Evolutionary conservation across 2,888 invertebrate species (phyloP), one percentile per base, ranked within the genome.

Genomic region (Volucella bombylans): DNA sequence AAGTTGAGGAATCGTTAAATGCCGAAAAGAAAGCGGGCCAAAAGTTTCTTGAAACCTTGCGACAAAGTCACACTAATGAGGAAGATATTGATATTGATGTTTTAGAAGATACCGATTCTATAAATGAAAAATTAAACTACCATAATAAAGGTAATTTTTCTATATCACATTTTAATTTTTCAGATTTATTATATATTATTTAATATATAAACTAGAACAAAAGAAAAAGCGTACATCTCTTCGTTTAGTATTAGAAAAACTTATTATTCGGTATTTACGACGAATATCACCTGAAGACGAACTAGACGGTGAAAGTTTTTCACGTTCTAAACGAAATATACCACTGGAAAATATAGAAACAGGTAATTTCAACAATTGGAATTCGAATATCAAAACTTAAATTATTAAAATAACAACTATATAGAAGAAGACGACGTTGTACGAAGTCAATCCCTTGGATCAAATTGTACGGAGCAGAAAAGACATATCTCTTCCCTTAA

Each of bases 21-120:
- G 87, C 86, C 38, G 89, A 89, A 82, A 88, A 87, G 55, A 82
- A 87, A 74, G 88, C 89, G 2, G 89, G 87, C 49, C 72, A 87
- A 73, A 87, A 86, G 79, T 88, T 89, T 73, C 86, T 89, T 23
- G 88, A 89, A 78, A 88, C 87, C 6, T 68, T 89, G 12, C 87
- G 88, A 49, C 86, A 87, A 73, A 81, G 79, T 47, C 74, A 86
- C 15, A 71, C 76, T 23, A 77, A 86, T 2, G 86, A 86, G 18
- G 87, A 86, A 23, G 82, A 86, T 15, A 71, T 71, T 43, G 79
- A 83, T 18, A 71, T 73, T 12, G 76, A 82, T 39, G 31, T 82
- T 49, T 38, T 76, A 39, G 69, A 78, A n/a, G 68, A 72, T 31
- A 45, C 8, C 12, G 50, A 69, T 50, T 69, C 69, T 10, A 41